Evolutionary conservation across 1,140 invertebrate genomes (phyloP), one percentile per base, ranked within the genome.

Genomic region (Holcopasites calliopsidis): DNA sequence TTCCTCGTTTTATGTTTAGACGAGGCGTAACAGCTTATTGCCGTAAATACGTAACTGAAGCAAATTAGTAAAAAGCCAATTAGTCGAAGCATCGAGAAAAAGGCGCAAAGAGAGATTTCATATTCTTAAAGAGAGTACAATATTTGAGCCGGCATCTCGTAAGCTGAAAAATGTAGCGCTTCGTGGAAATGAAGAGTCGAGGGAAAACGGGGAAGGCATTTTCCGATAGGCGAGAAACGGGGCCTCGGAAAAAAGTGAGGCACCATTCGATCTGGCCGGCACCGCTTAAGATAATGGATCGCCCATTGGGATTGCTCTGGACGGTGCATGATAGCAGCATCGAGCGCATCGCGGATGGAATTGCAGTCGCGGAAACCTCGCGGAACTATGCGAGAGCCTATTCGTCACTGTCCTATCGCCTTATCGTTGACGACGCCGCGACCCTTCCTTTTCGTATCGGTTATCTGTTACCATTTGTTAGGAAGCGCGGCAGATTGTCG

Each of bases 271-370:
- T 83, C 47, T 64, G 64, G 31, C 76, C 21, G 76, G 62, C 44
- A 70, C 72, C 82, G 82, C 64, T 83, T 83, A 83, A 83, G 80
- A 83, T 83, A 83, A 83, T 83, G 82, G 82, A 83, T 83, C 82
- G 68, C 52, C 82, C 54, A 83, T 83, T 79, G 80, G 80, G 83
- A 82, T 83, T 83, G 82, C 66, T 71, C 42, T 57, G 76, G 62
- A 62, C 65, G 49, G 76, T 49, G 71, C 73, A 82, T 79, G 76
- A 82, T 83, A 79, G 80, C 33, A 60, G 74, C 55, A 42, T 69
- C 49, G 60, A 71, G 57, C 78, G 79, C 80, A 76, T 70, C 33
- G 75, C 28, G 74, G 69, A 73, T 82, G 71, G 80, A 64, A 83
- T 76, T 82, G 71, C 76, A 50, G 49, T 50, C 52, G 55, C 49